Evolutionary conservation across 2,797 vertebrate genomes (phyloP), one percentile per base, ranked within the genome.

Genomic region (Acropternis orthonyx): DNA sequence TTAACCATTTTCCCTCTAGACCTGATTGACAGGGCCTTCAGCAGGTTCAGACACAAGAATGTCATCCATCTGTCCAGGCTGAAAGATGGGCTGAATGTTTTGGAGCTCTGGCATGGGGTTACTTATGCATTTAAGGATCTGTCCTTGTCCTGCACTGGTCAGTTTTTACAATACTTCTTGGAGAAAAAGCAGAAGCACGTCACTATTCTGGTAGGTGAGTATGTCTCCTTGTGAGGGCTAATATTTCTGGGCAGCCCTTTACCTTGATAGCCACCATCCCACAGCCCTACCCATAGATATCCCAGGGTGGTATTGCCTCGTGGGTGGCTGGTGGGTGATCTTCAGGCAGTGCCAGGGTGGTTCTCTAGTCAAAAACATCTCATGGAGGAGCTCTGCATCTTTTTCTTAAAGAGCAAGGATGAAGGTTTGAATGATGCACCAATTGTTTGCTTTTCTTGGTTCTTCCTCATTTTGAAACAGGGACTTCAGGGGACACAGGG

Each of bases 401-500:
- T 65, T 39, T 52, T 49, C 24, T 67, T 43, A 5, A 79, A 59
- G 46, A 34, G 37, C 46, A n/a, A 32, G 0, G 2, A 3, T 61
- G 26, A 11, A 37, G 4, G 6, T 81, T 92, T 80, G 59, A 56
- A 27, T 27, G 24, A 32, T 0, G 0, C 3, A 28, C 24, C 7
- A 8, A 5, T 13, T 27, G 74, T 77, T 84, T 63, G 7, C 32
- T 66, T 79, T 55, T 37, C 37, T 78, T 74, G 6, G 3, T 76
- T 69, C 18, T 86, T 12, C 23, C 34, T 77, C 15, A 10, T 63
- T 92, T 83, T 80, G 19, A 46, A 90, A 88, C 87, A 99, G 99
- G 98, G 19, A 99, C 99, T 2, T 99, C 99, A 6, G 99, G 99
- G 39, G 99, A 99, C 97, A 99, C 99, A 0, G 99, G 99, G 4